Evolutionary conservation across 2,113 vertebrate species (phyloP).

Genomic region (Gambusia affinis): DNA sequence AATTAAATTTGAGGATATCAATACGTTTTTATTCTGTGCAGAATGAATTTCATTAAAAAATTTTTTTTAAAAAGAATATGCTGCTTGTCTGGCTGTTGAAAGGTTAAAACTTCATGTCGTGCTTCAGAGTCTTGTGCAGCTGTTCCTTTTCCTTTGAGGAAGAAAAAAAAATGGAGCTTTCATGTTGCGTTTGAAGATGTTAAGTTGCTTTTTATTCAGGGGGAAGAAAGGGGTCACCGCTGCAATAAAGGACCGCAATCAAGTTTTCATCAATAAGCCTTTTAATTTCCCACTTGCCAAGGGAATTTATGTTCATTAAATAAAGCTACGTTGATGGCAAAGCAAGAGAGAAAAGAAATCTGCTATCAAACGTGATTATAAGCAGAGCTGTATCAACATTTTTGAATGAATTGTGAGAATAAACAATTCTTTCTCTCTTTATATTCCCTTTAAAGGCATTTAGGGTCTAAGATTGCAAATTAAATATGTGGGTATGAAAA

Average conservation of each 20-base stretch:
- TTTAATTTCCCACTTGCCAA: constrained; percentile 46
- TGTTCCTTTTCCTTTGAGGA: constrained; percentile 24
- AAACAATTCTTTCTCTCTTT: constrained; percentile 19
- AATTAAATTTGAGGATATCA: background rate
- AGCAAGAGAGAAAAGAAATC: constrained; percentile 34
- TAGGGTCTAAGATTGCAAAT: constrained; percentile 32
- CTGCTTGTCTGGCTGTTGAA: constrained; percentile 13
- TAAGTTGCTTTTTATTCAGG: constrained; percentile 17
- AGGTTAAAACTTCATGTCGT: constrained; percentile 28
- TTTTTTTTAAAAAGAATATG: background rate
- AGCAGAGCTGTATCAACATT: constrained; percentile 14
- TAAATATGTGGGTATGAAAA: constrained; percentile 61
- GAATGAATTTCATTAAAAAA: background rate
- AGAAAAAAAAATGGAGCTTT: constrained; percentile 38
- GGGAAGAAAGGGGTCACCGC: background rate
- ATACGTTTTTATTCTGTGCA: background rate
- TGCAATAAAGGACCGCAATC: constrained; percentile 47
- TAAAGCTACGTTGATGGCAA: constrained; percentile 41
- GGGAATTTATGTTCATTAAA: constrained; percentile 50
- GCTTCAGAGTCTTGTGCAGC: constrained; percentile 43
- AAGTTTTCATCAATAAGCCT: constrained; percentile 53
- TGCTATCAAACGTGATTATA: constrained; percentile 25
- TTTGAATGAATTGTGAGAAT: constrained; percentile 35
- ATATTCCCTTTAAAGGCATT: constrained; percentile 7
- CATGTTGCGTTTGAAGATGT: constrained; percentile 46